Percentiles rank a stretch among this genome's conserved stretches.
phyloP scores from a whole-genome alignment of 2,797 vertebrate genomes.

The Rhincodon typus region DNA sequence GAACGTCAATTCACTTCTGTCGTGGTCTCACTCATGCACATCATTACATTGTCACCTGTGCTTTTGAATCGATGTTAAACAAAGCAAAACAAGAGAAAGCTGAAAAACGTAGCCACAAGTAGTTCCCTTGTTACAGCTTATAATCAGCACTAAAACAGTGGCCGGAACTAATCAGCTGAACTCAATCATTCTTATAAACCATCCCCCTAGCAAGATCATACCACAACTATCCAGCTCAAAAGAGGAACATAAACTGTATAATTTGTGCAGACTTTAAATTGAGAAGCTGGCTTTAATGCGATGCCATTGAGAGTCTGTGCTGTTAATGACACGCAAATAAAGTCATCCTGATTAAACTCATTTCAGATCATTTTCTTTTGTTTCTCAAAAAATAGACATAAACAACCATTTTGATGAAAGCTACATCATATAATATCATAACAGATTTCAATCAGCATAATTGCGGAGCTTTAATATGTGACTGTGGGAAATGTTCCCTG shows the following conservation, averaged over 20 bases:
- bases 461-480: neutral
- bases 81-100: neutral
- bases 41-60: neutral
- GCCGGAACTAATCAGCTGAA: neutral
- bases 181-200: neutral
- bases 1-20: neutral
- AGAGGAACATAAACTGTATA: neutral
- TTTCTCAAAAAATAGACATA: neutral
- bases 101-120: neutral
- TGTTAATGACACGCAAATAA: neutral
- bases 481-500: neutral
- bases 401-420: neutral
- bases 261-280: neutral
- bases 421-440: neutral
- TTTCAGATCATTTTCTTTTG: neutral
- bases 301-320: neutral
- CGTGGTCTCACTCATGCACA: neutral
- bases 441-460: conserved; percentile 22
- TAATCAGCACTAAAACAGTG: neutral
- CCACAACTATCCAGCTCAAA: neutral
- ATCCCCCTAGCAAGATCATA: neutral
- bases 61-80: neutral
- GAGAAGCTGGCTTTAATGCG: neutral
- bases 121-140: neutral
- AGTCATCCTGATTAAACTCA: conserved; percentile 25